Base-by-base conservation (phyloP, 1,140 invertebrate genomes). In the Euglossa dilemma region DNA sequence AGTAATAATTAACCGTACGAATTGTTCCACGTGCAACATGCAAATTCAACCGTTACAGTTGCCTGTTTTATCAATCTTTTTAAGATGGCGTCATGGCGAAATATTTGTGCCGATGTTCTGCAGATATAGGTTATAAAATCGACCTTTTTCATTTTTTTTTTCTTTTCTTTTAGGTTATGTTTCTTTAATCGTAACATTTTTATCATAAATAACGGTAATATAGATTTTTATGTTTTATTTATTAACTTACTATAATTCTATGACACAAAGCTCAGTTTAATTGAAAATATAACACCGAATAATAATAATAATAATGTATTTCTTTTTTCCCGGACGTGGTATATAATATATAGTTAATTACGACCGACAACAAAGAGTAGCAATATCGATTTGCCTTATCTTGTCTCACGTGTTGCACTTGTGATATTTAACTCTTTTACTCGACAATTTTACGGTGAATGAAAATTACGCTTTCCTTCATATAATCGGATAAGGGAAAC, bases 331-430 rank as follows among this genome's bases (percentile, higher is more conserved):
- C 73, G 86, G 79, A 78, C 83, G 80, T 23, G 57, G 18, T 45
- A 25, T 63, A n/a, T n/a, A n/a, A n/a, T n/a, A n/a, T 28, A 16
- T 14, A 18, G 54, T 23, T 23, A 28, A 50, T 57, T 2, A 9
- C 8, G 52, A 82, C 45, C 59, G 43, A 43, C 20, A 11, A 6
- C 43, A 20, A 2, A 63, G n/a, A 79, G 52, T 36, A 25, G 6
- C 11, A 20, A 64, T 84, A 72, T 72, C 74, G 71, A 80, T 85
- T 64, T 14, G 14, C 16, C 45, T 61, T 76, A 85, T 72, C 28
- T 28, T 54, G 16, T 9, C 9, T n/a, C 8, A 54, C 6, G 16
- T 28, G 28, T 52, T 23, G 45, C 23, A 25, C 69, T 45, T 61
- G 57, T 72, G 56, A 63, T 69, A 83, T 83, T 70, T 78, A 70